phyloP scores from a whole-genome alignment of 1,140 invertebrate genomes.

The Apis florea region DNA sequence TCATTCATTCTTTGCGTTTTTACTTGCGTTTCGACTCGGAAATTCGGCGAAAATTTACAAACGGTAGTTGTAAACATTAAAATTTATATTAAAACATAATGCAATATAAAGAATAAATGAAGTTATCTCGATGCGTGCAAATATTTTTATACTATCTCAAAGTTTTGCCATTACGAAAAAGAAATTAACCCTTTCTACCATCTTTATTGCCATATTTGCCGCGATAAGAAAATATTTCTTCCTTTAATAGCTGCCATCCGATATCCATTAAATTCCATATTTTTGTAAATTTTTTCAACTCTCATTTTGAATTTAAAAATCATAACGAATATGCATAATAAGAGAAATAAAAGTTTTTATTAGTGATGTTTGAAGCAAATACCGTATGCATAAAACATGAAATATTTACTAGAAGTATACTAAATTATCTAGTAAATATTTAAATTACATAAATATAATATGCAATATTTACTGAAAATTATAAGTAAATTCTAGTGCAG shows the following conservation, averaged over 20 bases:
- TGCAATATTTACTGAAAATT: no score
- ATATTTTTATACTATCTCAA: slow-evolving; percentile 7
- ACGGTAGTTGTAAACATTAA: not conserved
- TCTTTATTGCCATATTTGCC: not conserved
- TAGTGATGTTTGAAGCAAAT: no score
- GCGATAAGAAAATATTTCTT: not conserved
- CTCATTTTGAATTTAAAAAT: not conserved
- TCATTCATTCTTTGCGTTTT: no score
- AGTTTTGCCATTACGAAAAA: not conserved
- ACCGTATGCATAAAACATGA: no score
- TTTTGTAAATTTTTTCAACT: not conserved
- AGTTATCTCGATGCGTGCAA: slow-evolving; percentile 33
- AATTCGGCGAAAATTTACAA: not conserved
- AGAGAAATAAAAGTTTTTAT: no score
- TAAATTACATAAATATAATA: no score
- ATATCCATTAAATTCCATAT: not conserved
- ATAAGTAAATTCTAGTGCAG: no score
- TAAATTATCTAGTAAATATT: no score
- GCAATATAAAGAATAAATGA: not conserved
- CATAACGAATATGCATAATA: no score
- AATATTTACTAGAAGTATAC: no score
- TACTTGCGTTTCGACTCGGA: no score
- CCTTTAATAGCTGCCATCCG: not conserved
- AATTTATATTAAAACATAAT: not conserved
- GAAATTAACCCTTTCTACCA: not conserved